Base-by-base conservation (phyloP, 2,113 vertebrate species). In the Serilophus lunatus region DNA sequence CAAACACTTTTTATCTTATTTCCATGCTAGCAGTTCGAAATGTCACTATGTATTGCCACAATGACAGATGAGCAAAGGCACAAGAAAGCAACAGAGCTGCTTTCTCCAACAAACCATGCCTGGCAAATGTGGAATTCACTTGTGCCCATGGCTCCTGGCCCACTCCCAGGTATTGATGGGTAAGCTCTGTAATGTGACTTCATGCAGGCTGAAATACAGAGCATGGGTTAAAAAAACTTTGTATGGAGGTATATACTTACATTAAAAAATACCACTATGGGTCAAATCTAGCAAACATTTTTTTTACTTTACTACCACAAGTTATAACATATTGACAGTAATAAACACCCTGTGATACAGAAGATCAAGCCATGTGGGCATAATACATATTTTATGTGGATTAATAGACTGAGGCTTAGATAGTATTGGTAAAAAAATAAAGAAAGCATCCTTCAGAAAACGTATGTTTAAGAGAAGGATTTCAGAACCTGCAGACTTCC, bases 1-100 rank as follows among this genome's bases (percentile, higher is more conserved):
- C 91, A 95, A 96, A 83, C 95, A 97, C 96, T 97, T 97, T 98
- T 96, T 94, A 97, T 97, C 94, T 97, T 95, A 95, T 96, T 98
- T 97, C 97, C 95, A 98, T 40, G 77, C 95, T 75, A 81, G 97
- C 91, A 69, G 94, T 92, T 97, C 89, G 97, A 96, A 97, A 96
- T 94, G 97, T 96, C 97, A 96, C 94, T 92, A 68, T 26, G 60
- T 80, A 97, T 97, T 96, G 95, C 83, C 51, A 63, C 69, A 63
- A 20, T 95, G 97, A 98, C 96, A 98, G 95, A 93, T 96, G 93
- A 98, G 91, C 65, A 93, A 94, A 94, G 95, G 87, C 96, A 95
- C 76, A 88, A 82, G 90, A 95, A 94, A 88, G 63, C 69, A 88
- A 85, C 51, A 59, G 83, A 91, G 76, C 92, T 74, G 45, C 69